Percentiles rank a stretch among this genome's conserved stretches.
Evolutionary conservation across 2,888 invertebrate genomes (phyloP).

Genomic region (Xestoiulus laeticollis): DNA sequence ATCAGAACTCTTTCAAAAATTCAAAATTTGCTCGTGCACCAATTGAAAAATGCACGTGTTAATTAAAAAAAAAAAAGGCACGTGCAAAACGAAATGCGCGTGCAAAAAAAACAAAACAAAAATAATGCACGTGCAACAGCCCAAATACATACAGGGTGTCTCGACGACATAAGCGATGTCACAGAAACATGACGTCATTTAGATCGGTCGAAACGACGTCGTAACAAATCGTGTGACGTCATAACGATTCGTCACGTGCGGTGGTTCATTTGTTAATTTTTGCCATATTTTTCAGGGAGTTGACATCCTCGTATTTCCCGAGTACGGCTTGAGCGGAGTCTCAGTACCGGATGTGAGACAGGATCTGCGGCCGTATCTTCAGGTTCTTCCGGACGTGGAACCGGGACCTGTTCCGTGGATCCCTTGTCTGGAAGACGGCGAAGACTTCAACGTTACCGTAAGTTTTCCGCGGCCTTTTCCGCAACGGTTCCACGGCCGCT

Average conservation of each 20-base stretch:
- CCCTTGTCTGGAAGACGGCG: background rate
- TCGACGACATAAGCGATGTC: background rate
- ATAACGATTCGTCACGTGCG: no score
- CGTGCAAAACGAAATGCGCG: no score
- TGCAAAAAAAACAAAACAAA: no score
- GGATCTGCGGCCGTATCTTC: background rate
- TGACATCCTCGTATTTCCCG: slow-evolving; percentile 62
- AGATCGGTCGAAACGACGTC: no score
- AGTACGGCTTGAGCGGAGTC: slow-evolving; percentile 60
- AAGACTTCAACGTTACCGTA: slow-evolving; percentile 13
- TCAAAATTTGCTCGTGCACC: no score
- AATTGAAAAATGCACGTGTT: no score
- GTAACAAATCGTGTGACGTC: no score
- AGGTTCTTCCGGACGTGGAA: background rate
- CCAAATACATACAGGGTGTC: background rate
- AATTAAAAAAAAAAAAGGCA: no score
- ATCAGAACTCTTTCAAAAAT: no score
- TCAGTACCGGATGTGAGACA: background rate
- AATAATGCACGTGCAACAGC: no score
- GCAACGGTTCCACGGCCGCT: background rate
- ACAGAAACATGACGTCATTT: no score
- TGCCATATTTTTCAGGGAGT: slow-evolving; percentile 57
- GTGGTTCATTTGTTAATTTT: no score
- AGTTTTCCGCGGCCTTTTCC: background rate
- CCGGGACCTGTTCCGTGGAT: background rate